Evolutionary conservation across 2,797 vertebrate genomes (phyloP).

Genomic region (Sebastes nivosus): DNA sequence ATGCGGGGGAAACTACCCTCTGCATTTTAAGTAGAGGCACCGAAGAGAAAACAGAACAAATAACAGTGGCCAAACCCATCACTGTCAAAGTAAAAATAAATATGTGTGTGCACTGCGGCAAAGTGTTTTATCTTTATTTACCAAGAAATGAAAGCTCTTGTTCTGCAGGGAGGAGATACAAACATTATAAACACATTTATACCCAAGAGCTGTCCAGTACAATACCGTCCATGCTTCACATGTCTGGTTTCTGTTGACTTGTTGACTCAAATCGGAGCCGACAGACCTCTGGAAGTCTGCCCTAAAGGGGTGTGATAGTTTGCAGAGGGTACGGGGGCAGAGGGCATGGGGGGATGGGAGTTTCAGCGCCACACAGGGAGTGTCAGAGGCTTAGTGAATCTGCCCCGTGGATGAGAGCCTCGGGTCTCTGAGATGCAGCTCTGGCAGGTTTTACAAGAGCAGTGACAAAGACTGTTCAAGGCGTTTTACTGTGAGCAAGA

Average conservation of each 20-base stretch:
- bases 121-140: slow-evolving; percentile 35
- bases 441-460: slow-evolving; percentile 52
- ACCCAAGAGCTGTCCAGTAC: background rate
- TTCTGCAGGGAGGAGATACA: slow-evolving; percentile 19
- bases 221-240: slow-evolving; percentile 9
- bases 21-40: slow-evolving; percentile 38
- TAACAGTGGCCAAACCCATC: slow-evolving; percentile 9
- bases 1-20: background rate
- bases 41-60: slow-evolving; percentile 13
- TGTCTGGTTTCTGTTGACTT: slow-evolving; percentile 34
- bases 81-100: slow-evolving; percentile 49
- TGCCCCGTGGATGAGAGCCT: slow-evolving; percentile 64
- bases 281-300: slow-evolving; percentile 55
- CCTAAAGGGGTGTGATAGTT: slow-evolving; percentile 58
- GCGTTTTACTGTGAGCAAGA: slow-evolving; percentile 40
- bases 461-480: slow-evolving; percentile 54
- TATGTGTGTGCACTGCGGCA: background rate
- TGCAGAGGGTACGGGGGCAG: slow-evolving; percentile 25
- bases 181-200: slow-evolving; percentile 17
- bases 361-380: slow-evolving; percentile 40
- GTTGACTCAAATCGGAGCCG: slow-evolving; percentile 69
- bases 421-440: slow-evolving; percentile 33
- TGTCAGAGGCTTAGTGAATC: slow-evolving; percentile 29
- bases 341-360: background rate
- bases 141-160: slow-evolving; percentile 5